These are phyloP conservation scores for Drosophila flavopinicola DNA, from an alignment of 2,888 invertebrate species.

Conservation along the genomic window DNA sequence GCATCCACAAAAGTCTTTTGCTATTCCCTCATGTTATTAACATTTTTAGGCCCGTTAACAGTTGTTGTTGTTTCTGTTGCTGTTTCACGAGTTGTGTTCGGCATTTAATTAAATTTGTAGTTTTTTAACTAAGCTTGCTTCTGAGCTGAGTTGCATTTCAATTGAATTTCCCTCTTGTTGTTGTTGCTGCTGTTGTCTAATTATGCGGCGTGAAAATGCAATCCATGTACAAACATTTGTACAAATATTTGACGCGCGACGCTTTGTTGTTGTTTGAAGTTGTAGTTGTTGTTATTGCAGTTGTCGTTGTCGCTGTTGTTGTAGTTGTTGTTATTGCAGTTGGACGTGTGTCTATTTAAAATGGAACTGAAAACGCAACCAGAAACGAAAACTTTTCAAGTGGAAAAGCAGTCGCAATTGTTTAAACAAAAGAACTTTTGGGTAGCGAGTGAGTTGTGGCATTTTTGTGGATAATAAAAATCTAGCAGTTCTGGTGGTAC, in stretches of 20 bases:
- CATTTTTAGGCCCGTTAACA: slow-evolving; percentile 51
- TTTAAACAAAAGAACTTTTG: slow-evolving; percentile 50
- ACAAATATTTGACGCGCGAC: slow-evolving; percentile 65
- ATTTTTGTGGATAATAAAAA: neutral
- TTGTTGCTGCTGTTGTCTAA: slow-evolving; percentile 58
- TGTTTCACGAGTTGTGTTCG: slow-evolving; percentile 46
- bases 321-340: slow-evolving; percentile 21
- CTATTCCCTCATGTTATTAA: slow-evolving; percentile 28
- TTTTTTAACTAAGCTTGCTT: slow-evolving; percentile 27
- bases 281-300: slow-evolving; percentile 20
- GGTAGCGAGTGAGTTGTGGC: neutral
- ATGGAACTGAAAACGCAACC: slow-evolving; percentile 49
- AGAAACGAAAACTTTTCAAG: slow-evolving; percentile 6
- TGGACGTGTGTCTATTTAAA: slow-evolving; percentile 62
- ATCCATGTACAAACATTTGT: slow-evolving; percentile 78
- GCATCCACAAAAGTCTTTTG: slow-evolving; percentile 11
- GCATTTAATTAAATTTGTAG: slow-evolving; percentile 71
- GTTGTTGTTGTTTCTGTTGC: slow-evolving; percentile 32
- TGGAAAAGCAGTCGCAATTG: slow-evolving; percentile 36
- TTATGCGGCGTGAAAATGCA: slow-evolving; percentile 82
- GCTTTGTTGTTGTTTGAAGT: slow-evolving; percentile 20
- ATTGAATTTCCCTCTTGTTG: slow-evolving; percentile 44
- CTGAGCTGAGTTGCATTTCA: slow-evolving; percentile 54
- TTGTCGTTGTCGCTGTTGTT: slow-evolving; percentile 20
- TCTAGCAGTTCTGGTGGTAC: too few species aligned